Base-by-base conservation (phyloP, 2,888 invertebrate species). In the Sussaba pulchella region DNA sequence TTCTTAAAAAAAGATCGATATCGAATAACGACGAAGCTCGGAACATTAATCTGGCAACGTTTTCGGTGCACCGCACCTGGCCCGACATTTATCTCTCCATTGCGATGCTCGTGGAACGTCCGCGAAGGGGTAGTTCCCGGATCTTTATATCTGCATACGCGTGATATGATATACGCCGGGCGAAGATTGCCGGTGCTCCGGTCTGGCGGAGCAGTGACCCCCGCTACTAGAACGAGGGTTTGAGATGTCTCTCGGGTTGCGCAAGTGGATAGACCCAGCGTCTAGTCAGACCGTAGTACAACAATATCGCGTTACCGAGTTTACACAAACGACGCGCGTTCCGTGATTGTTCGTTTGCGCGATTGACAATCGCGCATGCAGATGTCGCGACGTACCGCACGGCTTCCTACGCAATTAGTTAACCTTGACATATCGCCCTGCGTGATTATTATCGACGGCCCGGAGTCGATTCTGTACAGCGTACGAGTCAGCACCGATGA, bases 171-270 rank as follows among this genome's bases (percentile, higher is more conserved):
- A 52, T 26, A 17, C 43, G 36, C 36, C 8, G 9, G 17, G 41
- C 9, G 26, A 54, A 54, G 54, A 69, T 52, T 24, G 39, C 52
- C 43, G 4, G 43, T 47, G 24, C 50, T 26, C 31, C 24, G 66
- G 71, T 21, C 64, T 69, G 81, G 19, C 80, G 69, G 81, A 78
- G 70, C 78, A 81, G 73, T 81, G 81, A 81, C 81, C 81, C 70
- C 70, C 50, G 50, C 81, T 74, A 81, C 81, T 78, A 78, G 74
- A 78, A 74, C 74, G 31, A 5, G 4, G 31, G 59, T 26, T n/a
- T n/a, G n/a, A n/a, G n/a, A n/a, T 36, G 63, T 50, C 73, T 70
- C 39, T 59, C 39, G 59, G 43, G 52, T 47, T 52, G 43, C 73
- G 70, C 74, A 78, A 81, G 74, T 78, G 66, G 78, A 78, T 74